Percentiles rank a stretch among this genome's conserved stretches.
These are phyloP conservation scores for Drosophila tanythrix DNA, from an alignment of 2,888 invertebrate species.

Conservation along the genomic window DNA sequence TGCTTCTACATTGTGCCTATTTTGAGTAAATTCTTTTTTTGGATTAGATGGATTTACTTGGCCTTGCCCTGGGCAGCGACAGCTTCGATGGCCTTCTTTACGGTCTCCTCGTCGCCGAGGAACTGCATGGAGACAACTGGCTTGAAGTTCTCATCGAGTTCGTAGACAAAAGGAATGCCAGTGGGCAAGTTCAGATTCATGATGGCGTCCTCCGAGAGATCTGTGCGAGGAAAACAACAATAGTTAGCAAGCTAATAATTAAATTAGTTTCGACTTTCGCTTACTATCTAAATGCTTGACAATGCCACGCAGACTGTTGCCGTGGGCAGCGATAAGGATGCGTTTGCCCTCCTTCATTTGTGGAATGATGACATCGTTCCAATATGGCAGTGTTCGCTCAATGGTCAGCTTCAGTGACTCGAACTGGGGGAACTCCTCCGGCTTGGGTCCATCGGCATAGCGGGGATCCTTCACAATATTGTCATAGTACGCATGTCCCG, in stretches of 20 bases:
- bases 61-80: slow-evolving; percentile 92
- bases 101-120: slow-evolving; percentile 92
- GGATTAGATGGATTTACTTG: slow-evolving; percentile 86
- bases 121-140: slow-evolving; percentile 92
- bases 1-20: slow-evolving; percentile 38
- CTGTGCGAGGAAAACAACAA: slow-evolving; percentile 81
- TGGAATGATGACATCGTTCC: slow-evolving; percentile 91
- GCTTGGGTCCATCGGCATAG: slow-evolving; percentile 90
- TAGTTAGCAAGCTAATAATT: not conserved
- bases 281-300: slow-evolving; percentile 94
- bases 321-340: slow-evolving; percentile 94
- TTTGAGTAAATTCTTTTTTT: not conserved
- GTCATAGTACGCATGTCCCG: slow-evolving; percentile 91
- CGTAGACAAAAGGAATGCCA: slow-evolving; percentile 93
- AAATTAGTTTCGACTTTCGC: slow-evolving; percentile 59
- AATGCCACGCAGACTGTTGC: slow-evolving; percentile 94
- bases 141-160: slow-evolving; percentile 90
- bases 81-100: slow-evolving; percentile 92
- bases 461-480: slow-evolving; percentile 91
- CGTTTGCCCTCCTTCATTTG: slow-evolving; percentile 92
- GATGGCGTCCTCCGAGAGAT: slow-evolving; percentile 90
- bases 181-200: slow-evolving; percentile 92
- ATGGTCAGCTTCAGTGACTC: slow-evolving; percentile 94
- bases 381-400: slow-evolving; percentile 93
- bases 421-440: slow-evolving; percentile 92